phyloP scores from a whole-genome alignment of 2,113 vertebrate species.

The Nibea coibor region DNA sequence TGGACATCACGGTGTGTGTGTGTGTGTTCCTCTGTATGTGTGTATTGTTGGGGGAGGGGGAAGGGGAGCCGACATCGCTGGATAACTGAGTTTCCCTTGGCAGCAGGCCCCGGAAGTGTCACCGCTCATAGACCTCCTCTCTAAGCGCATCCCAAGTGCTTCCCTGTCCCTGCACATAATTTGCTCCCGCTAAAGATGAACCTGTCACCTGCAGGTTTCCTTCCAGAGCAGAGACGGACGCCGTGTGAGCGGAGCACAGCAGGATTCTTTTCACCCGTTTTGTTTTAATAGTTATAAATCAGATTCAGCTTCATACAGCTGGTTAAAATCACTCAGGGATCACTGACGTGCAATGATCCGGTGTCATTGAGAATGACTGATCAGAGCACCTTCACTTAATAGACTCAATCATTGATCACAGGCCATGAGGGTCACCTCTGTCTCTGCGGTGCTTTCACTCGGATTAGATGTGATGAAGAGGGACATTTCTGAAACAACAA shows the following conservation, averaged over 20 bases:
- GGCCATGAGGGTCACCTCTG: conserved; percentile 69
- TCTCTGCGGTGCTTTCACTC: conserved; percentile 58
- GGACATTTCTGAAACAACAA: conserved; percentile 46
- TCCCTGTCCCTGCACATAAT: conserved; percentile 64
- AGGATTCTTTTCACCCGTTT: neutral
- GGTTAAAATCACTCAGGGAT: conserved; percentile 9
- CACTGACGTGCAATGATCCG: conserved; percentile 21
- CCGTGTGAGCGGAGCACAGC: neutral
- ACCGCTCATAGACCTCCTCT: conserved; percentile 69
- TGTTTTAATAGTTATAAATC: neutral
- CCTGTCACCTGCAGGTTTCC: conserved; percentile 64
- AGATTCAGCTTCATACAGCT: neutral
- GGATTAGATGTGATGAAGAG: conserved; percentile 67
- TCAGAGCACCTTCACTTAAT: conserved; percentile 74
- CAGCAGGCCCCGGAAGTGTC: conserved; percentile 76
- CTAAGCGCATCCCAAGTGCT: conserved; percentile 67
- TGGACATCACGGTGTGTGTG: conserved; percentile 5
- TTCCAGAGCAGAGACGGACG: conserved; percentile 10
- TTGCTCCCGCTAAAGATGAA: conserved; percentile 63
- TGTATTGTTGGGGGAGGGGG: conserved; percentile 1
- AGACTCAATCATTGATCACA: conserved; percentile 76
- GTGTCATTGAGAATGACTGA: conserved; percentile 60
- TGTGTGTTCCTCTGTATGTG: neutral
- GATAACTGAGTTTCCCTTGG: conserved; percentile 79
- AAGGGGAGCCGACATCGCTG: conserved; percentile 32